phyloP scores from a whole-genome alignment of 2,888 invertebrate species.

The Orthosia gothica region DNA sequence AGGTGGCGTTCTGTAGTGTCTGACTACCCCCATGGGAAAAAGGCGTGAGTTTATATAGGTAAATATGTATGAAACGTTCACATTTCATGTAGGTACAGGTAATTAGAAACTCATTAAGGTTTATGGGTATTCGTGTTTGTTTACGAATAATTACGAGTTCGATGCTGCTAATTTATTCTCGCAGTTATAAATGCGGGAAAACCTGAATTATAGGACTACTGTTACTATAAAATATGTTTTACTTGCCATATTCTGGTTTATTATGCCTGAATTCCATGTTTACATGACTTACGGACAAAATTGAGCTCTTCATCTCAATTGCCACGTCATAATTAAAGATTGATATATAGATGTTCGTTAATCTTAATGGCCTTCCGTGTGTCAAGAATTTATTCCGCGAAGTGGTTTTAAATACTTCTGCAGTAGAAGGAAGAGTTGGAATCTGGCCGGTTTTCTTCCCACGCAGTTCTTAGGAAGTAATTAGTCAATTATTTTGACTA shows the following conservation, averaged over 20 bases:
- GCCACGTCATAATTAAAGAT: slow-evolving; percentile 48
- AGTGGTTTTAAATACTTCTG: slow-evolving; percentile 23
- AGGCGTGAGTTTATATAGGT: background rate
- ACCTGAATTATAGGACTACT: slow-evolving; percentile 29
- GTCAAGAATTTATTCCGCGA: slow-evolving; percentile 22
- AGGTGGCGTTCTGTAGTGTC: too few relatives aligned
- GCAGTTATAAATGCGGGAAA: slow-evolving; percentile 23
- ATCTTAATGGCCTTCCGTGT: slow-evolving; percentile 27
- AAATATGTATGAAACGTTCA: slow-evolving; percentile 1
- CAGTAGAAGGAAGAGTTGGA: background rate
- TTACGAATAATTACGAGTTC: slow-evolving; percentile 19
- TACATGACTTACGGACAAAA: slow-evolving; percentile 38
- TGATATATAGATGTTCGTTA: slow-evolving; percentile 40
- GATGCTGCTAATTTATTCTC: slow-evolving; percentile 29
- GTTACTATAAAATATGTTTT: slow-evolving; percentile 29
- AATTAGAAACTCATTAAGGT: slow-evolving; percentile 36
- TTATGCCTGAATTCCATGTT: slow-evolving; percentile 34
- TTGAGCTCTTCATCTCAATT: slow-evolving; percentile 45
- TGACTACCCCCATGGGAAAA: too few relatives aligned
- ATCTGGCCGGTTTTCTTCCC: background rate
- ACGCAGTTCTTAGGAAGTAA: background rate
- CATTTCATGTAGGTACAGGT: slow-evolving; percentile 13
- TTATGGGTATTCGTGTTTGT: slow-evolving; percentile 30
- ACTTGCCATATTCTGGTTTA: slow-evolving; percentile 45
- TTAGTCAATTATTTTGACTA: slow-evolving; percentile 4